Evolutionary conservation across 2,888 invertebrate species (phyloP), one percentile per base, ranked within the genome.

Genomic region (Drosophila rubida): DNA sequence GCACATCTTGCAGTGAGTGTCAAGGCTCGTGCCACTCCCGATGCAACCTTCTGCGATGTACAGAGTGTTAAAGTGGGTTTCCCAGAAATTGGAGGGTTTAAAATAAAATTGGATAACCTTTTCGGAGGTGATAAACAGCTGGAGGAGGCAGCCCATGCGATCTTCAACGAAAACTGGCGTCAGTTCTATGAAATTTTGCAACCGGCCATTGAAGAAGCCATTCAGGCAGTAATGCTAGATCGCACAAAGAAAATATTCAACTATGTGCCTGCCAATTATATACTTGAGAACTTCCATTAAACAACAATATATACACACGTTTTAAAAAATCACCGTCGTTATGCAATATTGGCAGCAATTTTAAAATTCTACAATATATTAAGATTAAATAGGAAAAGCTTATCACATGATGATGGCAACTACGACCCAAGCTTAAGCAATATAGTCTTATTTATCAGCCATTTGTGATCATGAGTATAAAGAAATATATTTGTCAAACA

Each of bases 111-210:
- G 93, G 93, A 94, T 46, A 95, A 95, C 91, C 91, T 95, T 23
- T 95, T 95, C 83, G 68, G 66, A 4, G 83, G 78, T 13, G 78
- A 88, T 41, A 69, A 63, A 6, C 78, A 80, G 1, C 69, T 90
- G 9, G 95, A 95, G 93, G 94, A 94, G 44, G 94, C 94, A 75
- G 95, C 95, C 2, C 95, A 95, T 82, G 93, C 93, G 6, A 94
- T 95, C 75, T 92, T 95, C 69, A 95, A 95, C 88, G 94, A 94
- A 11, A 95, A 95, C 89, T 95, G 95, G 95, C 92, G 94, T 23
- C 94, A 94, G 42, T 94, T 95, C 1, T 94, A 94, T 0, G 95
- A 95, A 77, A 93, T 95, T 1, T 89, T 95, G 51, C 93, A 94
- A 75, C 95, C 95, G 25, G 94, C 95, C 66, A 91, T 95, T 71